These are phyloP conservation scores for Styela plicata DNA, from an alignment of 23 tunicate species.

Conservation along the genomic window DNA sequence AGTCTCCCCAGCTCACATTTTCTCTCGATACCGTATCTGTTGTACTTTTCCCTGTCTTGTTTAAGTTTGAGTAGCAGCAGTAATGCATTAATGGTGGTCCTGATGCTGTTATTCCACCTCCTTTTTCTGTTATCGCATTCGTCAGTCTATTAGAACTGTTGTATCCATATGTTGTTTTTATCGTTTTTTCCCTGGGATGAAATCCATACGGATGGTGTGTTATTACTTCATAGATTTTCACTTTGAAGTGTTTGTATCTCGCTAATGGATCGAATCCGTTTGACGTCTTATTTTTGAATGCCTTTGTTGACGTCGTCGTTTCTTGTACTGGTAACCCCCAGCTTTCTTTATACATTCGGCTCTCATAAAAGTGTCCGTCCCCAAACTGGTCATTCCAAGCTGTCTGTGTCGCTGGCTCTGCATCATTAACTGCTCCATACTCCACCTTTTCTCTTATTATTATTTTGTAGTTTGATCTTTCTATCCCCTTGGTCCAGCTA, in stretches of 20 bases:
- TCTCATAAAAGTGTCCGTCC: too few relatives aligned
- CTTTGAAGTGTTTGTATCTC: background rate
- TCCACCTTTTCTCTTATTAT: too few relatives aligned
- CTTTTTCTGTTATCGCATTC: background rate
- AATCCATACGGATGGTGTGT: slow-evolving; percentile 2
- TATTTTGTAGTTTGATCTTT: too few relatives aligned
- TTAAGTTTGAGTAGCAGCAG: background rate
- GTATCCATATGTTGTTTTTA: background rate
- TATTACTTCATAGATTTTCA: background rate
- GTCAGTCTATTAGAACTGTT: background rate
- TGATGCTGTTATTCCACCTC: background rate
- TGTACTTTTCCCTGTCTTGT: background rate
- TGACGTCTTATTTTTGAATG: background rate
- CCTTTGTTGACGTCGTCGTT: too few relatives aligned
- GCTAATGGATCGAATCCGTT: background rate
- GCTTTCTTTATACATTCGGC: too few relatives aligned
- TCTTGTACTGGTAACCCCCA: too few relatives aligned
- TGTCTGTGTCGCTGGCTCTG: too few relatives aligned
- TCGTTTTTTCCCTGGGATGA: background rate
- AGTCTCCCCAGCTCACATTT: background rate
- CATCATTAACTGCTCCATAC: too few relatives aligned
- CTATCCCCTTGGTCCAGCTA: too few relatives aligned
- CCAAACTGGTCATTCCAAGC: too few relatives aligned
- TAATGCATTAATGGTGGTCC: background rate
- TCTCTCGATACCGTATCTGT: too few relatives aligned